phyloP scores from a whole-genome alignment of 2,888 invertebrate species.

The Hyppa rectilinea region DNA sequence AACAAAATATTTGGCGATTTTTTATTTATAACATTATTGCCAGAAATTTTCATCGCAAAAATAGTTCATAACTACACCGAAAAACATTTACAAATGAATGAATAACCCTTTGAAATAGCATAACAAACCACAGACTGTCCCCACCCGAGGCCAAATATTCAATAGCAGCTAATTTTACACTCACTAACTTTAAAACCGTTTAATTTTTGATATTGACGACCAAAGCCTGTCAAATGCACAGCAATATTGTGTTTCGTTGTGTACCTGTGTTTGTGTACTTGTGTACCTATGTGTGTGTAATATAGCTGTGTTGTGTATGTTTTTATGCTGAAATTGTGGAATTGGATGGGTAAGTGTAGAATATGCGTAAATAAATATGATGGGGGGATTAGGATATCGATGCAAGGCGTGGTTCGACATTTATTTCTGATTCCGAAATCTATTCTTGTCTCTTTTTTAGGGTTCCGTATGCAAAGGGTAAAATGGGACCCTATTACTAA shows the following conservation, averaged over 20 bases:
- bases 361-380: background rate
- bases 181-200: conserved; percentile 80
- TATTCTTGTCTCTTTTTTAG: no score
- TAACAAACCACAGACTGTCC: conserved; percentile 18
- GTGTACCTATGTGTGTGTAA: conserved; percentile 3
- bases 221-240: conserved; percentile 66
- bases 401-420: background rate
- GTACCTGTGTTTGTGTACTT: conserved; percentile 3
- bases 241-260: conserved; percentile 30
- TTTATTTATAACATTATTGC: background rate
- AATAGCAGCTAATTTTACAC: conserved; percentile 85
- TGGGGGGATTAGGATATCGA: background rate
- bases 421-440: background rate
- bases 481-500: no score
- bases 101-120: conserved; percentile 11
- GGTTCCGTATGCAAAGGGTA: no score
- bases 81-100: conserved; percentile 8
- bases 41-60: background rate
- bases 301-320: conserved; percentile 16
- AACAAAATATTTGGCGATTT: background rate
- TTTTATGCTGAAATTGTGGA: conserved; percentile 11
- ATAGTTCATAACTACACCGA: background rate
- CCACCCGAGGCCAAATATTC: conserved; percentile 63
- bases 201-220: conserved; percentile 80
- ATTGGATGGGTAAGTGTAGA: background rate